Conservation (phyloP, 1,140 invertebrate species). For the Paralvinella palmiformis region DNA sequence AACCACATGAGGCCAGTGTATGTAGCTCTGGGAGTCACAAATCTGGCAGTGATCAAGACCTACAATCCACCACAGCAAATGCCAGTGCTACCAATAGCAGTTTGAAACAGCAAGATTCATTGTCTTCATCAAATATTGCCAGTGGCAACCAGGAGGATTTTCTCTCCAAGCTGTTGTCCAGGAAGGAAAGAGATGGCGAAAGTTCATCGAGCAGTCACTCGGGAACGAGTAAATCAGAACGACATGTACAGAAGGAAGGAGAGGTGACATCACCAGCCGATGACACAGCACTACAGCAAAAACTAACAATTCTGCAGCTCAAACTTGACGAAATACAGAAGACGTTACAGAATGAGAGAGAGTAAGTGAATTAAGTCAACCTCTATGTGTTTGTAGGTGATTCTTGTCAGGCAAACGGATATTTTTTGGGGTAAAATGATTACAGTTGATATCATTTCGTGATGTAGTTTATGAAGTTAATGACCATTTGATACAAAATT, state of each 20-base stretch:
- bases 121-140: no score
- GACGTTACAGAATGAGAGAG: slow-evolving; percentile 64
- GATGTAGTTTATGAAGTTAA: no score
- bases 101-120: no score
- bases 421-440: no score
- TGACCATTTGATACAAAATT: no score
- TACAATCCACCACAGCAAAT: background rate
- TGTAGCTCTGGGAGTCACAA: slow-evolving; percentile 5
- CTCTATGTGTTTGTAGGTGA: no score
- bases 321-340: slow-evolving; percentile 70
- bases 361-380: slow-evolving; percentile 59
- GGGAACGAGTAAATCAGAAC: background rate
- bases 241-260: background rate
- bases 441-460: no score
- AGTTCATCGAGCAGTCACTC: slow-evolving; percentile 7
- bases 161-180: background rate
- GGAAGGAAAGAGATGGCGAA: slow-evolving; percentile 7
- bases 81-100: background rate
- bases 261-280: background rate
- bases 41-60: slow-evolving; percentile 2
- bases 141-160: no score
- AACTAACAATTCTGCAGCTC: slow-evolving; percentile 64
- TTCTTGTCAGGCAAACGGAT: no score
- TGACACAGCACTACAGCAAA: slow-evolving; percentile 50
- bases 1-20: background rate